A percentile compares a stretch with the other conserved stretches of the same genome.
Conservation (phyloP, 1,140 invertebrate species). For the Condylostylus longicornis region DNA sequence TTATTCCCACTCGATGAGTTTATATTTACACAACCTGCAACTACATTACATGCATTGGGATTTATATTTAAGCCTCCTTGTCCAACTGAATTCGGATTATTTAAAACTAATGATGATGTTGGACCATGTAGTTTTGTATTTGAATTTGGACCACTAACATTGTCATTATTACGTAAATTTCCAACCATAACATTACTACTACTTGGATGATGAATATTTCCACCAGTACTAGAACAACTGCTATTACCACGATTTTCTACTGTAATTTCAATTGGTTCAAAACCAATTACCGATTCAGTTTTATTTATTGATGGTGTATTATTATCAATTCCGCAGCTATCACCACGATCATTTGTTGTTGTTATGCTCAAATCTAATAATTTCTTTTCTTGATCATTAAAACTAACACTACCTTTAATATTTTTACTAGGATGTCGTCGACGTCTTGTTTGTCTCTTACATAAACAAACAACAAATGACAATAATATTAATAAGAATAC, state of each 20-base stretch:
- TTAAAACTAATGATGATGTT: constrained; percentile 20
- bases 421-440: constrained; percentile 45
- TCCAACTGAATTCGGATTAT: too few species aligned
- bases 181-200: constrained; percentile 3
- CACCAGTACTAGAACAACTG: constrained; percentile 37
- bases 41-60: too few species aligned
- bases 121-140: constrained; percentile 10
- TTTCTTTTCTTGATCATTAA: constrained; percentile 72
- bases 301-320: constrained; percentile 30
- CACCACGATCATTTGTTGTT: constrained; percentile 50
- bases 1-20: too few species aligned
- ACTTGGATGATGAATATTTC: constrained; percentile 16
- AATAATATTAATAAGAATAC: constrained; percentile 25
- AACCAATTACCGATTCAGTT: constrained; percentile 29
- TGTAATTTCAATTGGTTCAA: constrained; percentile 57
- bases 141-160: too few species aligned
- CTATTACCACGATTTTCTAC: constrained; percentile 47
- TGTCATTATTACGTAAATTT: background rate
- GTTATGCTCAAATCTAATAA: constrained; percentile 62
- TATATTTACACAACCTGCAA: too few species aligned
- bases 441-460: constrained; percentile 31
- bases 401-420: constrained; percentile 56
- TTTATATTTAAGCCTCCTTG: too few species aligned
- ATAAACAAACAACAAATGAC: constrained; percentile 37
- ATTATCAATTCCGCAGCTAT: constrained; percentile 44